Conservation (phyloP, 2,888 invertebrate species). For the Pelosia muscerda region DNA sequence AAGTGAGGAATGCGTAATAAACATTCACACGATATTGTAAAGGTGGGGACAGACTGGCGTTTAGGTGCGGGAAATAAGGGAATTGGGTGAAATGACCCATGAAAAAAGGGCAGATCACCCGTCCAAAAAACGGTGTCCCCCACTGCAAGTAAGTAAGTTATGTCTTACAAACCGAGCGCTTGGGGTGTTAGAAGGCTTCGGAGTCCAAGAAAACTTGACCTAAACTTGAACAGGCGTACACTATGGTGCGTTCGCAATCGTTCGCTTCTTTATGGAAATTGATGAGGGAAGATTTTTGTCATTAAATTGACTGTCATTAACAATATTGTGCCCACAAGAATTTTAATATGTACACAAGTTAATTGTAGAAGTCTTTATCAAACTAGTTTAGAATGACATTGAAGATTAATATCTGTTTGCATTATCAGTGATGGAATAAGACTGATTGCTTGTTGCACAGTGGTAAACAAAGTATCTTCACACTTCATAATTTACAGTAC, state of each 20-base stretch:
- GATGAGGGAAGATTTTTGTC: neutral
- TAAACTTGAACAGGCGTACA: too few relatives aligned
- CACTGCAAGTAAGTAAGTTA: too few relatives aligned
- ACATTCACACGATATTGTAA: slow-evolving; percentile 4
- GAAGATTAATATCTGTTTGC: neutral
- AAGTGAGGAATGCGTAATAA: neutral
- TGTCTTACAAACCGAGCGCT: too few relatives aligned
- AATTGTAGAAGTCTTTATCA: neutral
- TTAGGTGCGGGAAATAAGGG: neutral
- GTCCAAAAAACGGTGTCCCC: too few relatives aligned
- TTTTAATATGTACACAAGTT: neutral
- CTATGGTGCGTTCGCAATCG: too few relatives aligned
- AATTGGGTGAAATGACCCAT: too few relatives aligned
- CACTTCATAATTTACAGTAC: neutral
- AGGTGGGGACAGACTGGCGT: neutral
- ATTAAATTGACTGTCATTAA: neutral
- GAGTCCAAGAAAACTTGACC: too few relatives aligned
- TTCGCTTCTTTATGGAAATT: too few relatives aligned
- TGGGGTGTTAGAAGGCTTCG: too few relatives aligned
- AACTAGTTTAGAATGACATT: neutral
- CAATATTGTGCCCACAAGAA: neutral
- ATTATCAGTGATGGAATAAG: neutral
- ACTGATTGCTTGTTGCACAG: neutral
- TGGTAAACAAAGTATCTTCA: neutral
- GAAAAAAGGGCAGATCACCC: too few relatives aligned